Percentiles rank a stretch among this genome's conserved stretches.
These are phyloP conservation scores for Syritta pipiens DNA, from an alignment of 2,888 invertebrate species.

Conservation along the genomic window DNA sequence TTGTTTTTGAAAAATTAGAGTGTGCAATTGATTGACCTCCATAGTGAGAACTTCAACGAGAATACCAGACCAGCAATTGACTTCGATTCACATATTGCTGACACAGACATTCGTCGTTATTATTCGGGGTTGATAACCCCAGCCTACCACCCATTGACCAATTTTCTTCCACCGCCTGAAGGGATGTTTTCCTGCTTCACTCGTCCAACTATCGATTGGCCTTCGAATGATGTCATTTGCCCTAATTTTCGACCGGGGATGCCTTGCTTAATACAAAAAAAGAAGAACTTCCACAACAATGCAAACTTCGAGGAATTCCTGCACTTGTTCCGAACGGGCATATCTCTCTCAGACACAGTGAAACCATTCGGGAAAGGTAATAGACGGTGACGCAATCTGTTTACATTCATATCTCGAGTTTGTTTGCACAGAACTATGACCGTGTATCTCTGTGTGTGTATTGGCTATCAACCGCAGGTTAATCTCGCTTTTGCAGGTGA, in stretches of 20 bases:
- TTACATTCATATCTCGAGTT: constrained; percentile 41
- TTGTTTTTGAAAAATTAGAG: too few species aligned
- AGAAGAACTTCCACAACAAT: constrained; percentile 28
- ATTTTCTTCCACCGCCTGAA: background rate
- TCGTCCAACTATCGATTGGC: constrained; percentile 47
- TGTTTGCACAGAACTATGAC: too few species aligned
- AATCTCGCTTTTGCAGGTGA: constrained; percentile 54
- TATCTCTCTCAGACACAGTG: background rate
- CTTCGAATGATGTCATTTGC: constrained; percentile 65
- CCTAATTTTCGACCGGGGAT: constrained; percentile 48
- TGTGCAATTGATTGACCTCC: too few species aligned
- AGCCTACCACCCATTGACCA: constrained; percentile 27
- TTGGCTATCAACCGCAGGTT: constrained; percentile 39
- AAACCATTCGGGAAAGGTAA: background rate
- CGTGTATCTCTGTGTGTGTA: constrained; percentile 4
- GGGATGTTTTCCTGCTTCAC: constrained; percentile 30
- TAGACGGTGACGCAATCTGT: constrained; percentile 54
- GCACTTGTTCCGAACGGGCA: constrained; percentile 12
- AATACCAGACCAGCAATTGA: too few species aligned
- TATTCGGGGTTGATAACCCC: constrained; percentile 37
- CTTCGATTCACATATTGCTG: too few species aligned
- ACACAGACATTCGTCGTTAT: too few species aligned
- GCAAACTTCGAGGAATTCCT: constrained; percentile 2
- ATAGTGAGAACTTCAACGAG: too few species aligned
- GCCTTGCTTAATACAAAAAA: constrained; percentile 45